phyloP scores from a whole-genome alignment of 2,888 invertebrate genomes.

The Lepidonotus clava region DNA sequence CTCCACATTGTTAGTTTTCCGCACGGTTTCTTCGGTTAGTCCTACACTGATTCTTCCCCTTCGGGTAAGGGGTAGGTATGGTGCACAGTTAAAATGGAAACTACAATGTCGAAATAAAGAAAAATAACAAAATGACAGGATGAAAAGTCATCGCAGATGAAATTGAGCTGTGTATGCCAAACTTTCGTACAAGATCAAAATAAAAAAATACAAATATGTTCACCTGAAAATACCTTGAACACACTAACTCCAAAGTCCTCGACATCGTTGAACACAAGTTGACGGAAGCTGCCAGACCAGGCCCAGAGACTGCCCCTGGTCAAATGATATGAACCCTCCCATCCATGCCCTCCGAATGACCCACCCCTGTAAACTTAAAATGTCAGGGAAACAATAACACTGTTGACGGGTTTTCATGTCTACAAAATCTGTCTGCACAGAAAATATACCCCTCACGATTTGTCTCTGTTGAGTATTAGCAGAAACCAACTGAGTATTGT shows the following conservation, averaged over 20 bases:
- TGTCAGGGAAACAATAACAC: not conserved
- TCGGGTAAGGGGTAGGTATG: not conserved
- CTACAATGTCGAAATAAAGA: too few species aligned
- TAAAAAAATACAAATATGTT: too few species aligned
- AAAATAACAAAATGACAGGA: too few species aligned
- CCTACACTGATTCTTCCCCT: not conserved
- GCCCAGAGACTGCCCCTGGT: not conserved
- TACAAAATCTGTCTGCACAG: not conserved
- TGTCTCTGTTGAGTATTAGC: not conserved
- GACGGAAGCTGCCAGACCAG: not conserved
- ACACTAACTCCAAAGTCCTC: not conserved
- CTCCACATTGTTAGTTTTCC: too few species aligned
- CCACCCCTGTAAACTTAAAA: too few species aligned
- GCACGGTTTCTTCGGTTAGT: too few species aligned
- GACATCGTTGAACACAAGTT: conserved; percentile 9
- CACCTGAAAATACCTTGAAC: not conserved
- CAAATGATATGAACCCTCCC: too few species aligned
- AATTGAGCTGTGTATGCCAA: too few species aligned
- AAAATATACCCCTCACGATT: not conserved
- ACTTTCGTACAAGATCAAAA: too few species aligned
- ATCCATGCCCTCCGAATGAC: too few species aligned
- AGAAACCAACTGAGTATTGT: too few species aligned
- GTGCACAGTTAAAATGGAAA: not conserved
- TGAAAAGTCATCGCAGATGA: too few species aligned
- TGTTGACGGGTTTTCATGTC: not conserved